A percentile compares a stretch with the other conserved stretches of the same genome.
These are phyloP conservation scores for Mus minutoides DNA, from an alignment of 2,797 vertebrate genomes.

Conservation along the genomic window DNA sequence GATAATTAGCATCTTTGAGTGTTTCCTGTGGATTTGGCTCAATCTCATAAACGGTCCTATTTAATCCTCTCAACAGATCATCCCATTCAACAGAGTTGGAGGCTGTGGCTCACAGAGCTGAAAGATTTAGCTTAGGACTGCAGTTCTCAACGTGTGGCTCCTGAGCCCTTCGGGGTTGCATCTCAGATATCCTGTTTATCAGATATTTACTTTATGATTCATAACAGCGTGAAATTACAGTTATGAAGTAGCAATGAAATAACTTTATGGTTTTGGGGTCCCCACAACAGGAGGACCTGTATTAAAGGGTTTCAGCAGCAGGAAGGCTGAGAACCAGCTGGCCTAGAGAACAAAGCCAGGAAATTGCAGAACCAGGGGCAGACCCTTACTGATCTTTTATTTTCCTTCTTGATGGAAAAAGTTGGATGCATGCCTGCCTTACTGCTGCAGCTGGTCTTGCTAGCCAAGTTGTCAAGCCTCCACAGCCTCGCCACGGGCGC, in stretches of 20 bases:
- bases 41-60: background rate
- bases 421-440: background rate
- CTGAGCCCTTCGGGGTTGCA: background rate
- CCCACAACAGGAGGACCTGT: background rate
- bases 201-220: background rate
- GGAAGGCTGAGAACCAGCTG: background rate
- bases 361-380: conserved; percentile 15
- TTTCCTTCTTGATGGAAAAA: conserved; percentile 26
- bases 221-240: background rate
- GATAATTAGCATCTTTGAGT: background rate
- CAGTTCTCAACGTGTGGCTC: background rate
- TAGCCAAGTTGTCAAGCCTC: background rate
- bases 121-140: conserved; percentile 37
- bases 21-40: conserved; percentile 22
- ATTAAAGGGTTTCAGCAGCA: background rate
- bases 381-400: conserved; percentile 36
- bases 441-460: background rate
- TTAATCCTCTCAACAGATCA: conserved; percentile 15
- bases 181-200: background rate
- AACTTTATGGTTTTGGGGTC: background rate
- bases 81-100: conserved; percentile 45
- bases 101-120: conserved; percentile 19
- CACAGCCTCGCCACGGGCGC: background rate
- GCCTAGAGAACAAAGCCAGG: conserved; percentile 50
- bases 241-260: background rate